Percentiles rank a stretch among this genome's conserved stretches.
Conservation (phyloP, 2,797 vertebrate species). For the Gambelia wislizenii region DNA sequence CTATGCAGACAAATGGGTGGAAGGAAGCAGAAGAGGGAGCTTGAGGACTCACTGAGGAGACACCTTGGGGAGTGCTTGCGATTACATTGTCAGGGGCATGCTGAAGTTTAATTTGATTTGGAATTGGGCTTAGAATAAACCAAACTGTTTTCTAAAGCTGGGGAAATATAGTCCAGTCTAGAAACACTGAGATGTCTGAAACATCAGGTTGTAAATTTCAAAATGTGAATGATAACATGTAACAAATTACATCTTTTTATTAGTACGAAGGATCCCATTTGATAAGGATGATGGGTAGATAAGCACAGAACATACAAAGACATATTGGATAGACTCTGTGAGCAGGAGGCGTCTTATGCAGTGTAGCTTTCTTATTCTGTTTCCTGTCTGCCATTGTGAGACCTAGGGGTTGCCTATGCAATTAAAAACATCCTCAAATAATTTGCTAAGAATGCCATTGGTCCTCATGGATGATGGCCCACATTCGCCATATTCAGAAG, state of each 20-base stretch:
- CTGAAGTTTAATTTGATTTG: not conserved
- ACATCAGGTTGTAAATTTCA: not conserved
- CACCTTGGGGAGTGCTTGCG: not conserved
- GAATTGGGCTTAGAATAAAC: not conserved
- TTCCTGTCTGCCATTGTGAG: not conserved
- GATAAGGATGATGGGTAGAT: no score
- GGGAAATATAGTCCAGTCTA: not conserved
- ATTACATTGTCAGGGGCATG: not conserved
- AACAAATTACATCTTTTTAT: not conserved
- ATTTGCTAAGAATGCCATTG: no score
- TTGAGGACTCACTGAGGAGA: not conserved
- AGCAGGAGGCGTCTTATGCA: not conserved
- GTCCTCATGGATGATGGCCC: no score
- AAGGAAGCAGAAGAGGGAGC: not conserved
- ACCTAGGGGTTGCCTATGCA: no score
- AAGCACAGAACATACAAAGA: not conserved
- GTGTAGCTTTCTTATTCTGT: no score
- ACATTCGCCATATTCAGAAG: no score
- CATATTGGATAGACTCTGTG: not conserved
- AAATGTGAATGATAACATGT: not conserved
- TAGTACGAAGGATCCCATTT: no score
- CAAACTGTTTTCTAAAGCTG: not conserved
- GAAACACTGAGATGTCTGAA: not conserved
- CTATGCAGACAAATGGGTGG: not conserved
- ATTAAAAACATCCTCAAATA: no score